phyloP scores from a whole-genome alignment of 2,888 invertebrate species.

The Drosophila colorata region DNA sequence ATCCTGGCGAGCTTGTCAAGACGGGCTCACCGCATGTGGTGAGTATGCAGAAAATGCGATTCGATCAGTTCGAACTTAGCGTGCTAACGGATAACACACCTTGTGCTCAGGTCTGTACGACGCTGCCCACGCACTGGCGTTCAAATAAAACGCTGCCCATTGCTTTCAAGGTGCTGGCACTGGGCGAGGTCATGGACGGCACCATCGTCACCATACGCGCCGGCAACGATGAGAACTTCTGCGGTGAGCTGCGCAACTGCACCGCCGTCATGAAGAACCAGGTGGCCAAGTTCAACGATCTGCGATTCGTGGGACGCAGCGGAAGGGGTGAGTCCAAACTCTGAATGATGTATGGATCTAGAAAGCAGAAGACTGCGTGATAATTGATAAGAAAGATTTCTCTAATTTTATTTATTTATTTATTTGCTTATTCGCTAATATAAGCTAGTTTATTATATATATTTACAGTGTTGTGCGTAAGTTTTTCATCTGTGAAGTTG shows the following conservation, averaged over 20 bases:
- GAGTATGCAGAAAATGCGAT: conserved; percentile 72
- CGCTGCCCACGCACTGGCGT: conserved; percentile 97
- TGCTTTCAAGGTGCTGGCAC: conserved; percentile 96
- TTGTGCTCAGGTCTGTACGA: conserved; percentile 89
- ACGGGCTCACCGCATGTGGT: conserved; percentile 98
- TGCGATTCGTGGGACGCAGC: conserved; percentile 98
- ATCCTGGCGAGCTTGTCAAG: conserved; percentile 96
- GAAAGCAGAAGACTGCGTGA: background rate
- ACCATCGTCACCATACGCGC: conserved; percentile 97
- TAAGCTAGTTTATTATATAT: too few relatives aligned
- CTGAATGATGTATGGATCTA: background rate
- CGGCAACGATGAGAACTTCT: conserved; percentile 98
- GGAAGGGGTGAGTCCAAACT: conserved; percentile 92
- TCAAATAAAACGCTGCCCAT: conserved; percentile 98
- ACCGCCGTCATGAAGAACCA: conserved; percentile 98
- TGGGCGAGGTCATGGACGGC: conserved; percentile 97
- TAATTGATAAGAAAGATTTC: too few relatives aligned
- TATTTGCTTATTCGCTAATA: too few relatives aligned
- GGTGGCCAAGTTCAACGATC: conserved; percentile 98
- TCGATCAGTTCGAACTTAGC: too few relatives aligned
- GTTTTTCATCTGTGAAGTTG: too few relatives aligned
- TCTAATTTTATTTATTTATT: too few relatives aligned
- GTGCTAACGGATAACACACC: background rate
- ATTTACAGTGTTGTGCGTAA: too few relatives aligned
- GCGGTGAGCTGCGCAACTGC: conserved; percentile 96